Evolutionary conservation across 1,140 invertebrate species (phyloP).

Genomic region (Vollenhovia emeryi): DNA sequence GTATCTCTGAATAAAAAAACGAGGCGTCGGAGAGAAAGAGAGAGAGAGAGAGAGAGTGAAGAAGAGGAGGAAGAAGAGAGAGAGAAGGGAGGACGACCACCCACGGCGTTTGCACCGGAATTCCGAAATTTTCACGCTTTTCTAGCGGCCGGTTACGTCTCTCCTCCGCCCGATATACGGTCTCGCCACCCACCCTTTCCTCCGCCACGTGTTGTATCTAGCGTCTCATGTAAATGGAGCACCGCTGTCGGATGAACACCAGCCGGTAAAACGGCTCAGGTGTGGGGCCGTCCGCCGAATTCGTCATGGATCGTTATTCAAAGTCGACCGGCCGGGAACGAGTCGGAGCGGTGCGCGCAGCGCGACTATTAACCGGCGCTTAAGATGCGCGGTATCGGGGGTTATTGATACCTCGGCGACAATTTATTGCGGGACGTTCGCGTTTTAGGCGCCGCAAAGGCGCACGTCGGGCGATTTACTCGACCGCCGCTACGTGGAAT

Average conservation of each 20-base stretch:
- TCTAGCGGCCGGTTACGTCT: constrained; percentile 51
- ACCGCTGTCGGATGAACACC: constrained; percentile 52
- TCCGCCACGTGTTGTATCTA: neutral
- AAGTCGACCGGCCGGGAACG: constrained; percentile 40
- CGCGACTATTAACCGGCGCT: constrained; percentile 50
- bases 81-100: constrained; percentile 44
- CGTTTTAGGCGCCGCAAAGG: constrained; percentile 23
- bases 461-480: neutral
- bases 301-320: constrained; percentile 74
- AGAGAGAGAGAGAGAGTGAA: neutral
- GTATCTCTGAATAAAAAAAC: neutral
- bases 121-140: constrained; percentile 74
- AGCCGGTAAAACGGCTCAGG: constrained; percentile 35
- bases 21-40: neutral
- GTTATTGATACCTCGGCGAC: constrained; percentile 57
- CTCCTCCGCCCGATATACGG: neutral
- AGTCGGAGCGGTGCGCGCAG: neutral
- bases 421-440: constrained; percentile 55
- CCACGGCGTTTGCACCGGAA: constrained; percentile 56
- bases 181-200: neutral
- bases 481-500: neutral
- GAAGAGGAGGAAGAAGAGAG: neutral
- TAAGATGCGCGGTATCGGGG: constrained; percentile 28
- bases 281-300: constrained; percentile 59
- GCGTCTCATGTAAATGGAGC: constrained; percentile 65